Conservation (phyloP, 2,113 vertebrate genomes). For the Chamaetylas fuelleborni region DNA sequence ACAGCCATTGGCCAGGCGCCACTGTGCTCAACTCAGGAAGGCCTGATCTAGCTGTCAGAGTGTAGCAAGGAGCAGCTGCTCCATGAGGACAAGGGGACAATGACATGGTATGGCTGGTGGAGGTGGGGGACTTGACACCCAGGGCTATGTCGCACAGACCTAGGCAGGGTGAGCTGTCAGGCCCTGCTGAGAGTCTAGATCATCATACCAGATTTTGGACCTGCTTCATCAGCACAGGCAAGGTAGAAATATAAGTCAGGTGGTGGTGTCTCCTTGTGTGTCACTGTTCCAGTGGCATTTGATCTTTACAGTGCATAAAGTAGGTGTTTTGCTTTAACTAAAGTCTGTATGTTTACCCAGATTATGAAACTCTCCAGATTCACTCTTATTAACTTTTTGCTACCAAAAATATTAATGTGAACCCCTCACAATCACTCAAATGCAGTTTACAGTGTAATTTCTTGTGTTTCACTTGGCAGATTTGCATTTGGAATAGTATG, state of each 20-base stretch:
- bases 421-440: background rate
- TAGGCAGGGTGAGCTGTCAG: background rate
- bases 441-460: background rate
- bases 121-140: background rate
- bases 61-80: background rate
- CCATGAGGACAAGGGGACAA: background rate
- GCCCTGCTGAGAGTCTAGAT: background rate
- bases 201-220: background rate
- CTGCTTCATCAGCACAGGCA: background rate
- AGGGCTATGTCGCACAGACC: rapidly evolving
- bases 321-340: background rate
- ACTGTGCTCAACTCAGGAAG: background rate
- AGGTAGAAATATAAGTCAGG: background rate
- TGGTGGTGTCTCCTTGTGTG: background rate
- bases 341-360: background rate
- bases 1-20: background rate
- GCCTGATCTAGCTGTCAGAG: background rate
- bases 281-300: background rate
- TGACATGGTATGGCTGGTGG: background rate
- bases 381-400: background rate
- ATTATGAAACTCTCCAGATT: background rate
- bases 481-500: background rate
- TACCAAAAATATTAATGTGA: background rate
- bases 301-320: background rate
- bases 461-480: background rate